These are phyloP conservation scores for Silurus meridionalis DNA, from an alignment of 2,113 vertebrate species.

Conservation along the genomic window DNA sequence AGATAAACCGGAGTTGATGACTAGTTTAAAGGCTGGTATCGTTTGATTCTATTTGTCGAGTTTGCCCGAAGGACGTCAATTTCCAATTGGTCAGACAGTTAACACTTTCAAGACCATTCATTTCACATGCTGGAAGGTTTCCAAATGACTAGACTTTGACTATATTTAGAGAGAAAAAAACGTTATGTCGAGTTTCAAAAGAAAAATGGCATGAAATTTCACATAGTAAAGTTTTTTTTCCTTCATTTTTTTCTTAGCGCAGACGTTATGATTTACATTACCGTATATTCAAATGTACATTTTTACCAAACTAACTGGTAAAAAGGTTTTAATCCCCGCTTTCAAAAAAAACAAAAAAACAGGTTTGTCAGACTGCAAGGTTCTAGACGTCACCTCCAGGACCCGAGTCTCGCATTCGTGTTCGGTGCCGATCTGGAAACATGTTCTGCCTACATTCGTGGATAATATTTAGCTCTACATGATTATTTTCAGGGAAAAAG, in stretches of 20 bases:
- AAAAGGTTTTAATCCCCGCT: background rate
- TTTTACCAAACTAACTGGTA: background rate
- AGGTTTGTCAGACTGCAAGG: background rate
- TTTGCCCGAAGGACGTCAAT: background rate
- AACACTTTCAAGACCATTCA: background rate
- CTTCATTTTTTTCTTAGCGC: background rate
- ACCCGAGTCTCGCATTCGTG: background rate
- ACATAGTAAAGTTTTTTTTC: constrained; percentile 20
- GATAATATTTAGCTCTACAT: constrained; percentile 3
- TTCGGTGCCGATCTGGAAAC: background rate
- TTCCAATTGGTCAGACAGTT: background rate
- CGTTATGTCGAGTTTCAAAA: background rate
- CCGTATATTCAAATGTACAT: constrained; percentile 20
- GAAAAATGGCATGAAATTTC: constrained; percentile 33
- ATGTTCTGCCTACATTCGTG: background rate
- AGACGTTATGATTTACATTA: background rate
- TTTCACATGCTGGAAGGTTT: background rate
- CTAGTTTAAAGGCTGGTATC: background rate
- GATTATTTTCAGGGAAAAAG: background rate
- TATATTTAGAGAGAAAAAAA: background rate
- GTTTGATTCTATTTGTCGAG: background rate
- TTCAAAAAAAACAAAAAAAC: background rate
- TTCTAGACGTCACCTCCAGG: background rate
- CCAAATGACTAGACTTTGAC: background rate
- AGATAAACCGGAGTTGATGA: background rate